A percentile compares a stretch with the other conserved stretches of the same genome.
These are phyloP conservation scores for Sceloporus undulatus DNA, from an alignment of 2,113 vertebrate genomes.

Conservation along the genomic window DNA sequence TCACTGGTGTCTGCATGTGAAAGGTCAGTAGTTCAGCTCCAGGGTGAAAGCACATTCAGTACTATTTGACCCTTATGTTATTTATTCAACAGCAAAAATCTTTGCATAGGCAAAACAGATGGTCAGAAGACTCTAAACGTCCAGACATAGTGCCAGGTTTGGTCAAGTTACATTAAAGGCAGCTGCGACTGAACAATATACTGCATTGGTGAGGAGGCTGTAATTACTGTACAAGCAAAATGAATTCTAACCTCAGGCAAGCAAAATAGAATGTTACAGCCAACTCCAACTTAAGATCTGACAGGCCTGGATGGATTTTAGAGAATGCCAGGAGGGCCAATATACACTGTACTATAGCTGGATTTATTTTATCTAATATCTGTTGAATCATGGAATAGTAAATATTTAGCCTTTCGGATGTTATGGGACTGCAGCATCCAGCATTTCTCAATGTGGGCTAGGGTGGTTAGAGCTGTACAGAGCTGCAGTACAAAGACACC, in stretches of 20 bases:
- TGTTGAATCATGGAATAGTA: too few species aligned
- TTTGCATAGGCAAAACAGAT: neutral
- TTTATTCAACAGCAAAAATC: neutral
- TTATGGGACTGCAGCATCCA: too few species aligned
- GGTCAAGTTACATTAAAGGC: neutral
- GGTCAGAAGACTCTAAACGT: neutral
- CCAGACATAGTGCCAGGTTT: neutral
- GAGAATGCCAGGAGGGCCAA: neutral
- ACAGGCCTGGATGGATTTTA: neutral
- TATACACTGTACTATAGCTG: neutral
- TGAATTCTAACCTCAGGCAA: neutral
- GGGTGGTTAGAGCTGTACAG: too few species aligned
- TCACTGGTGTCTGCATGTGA: neutral
- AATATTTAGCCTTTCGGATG: too few species aligned
- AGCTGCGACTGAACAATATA: neutral
- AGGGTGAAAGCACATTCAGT: neutral
- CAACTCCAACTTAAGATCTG: conserved; percentile 3
- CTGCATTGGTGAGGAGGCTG: neutral
- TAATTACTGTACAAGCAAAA: neutral
- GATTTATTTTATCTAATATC: neutral
- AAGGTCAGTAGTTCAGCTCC: neutral
- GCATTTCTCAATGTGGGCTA: too few species aligned
- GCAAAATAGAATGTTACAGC: neutral
- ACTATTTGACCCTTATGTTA: neutral
- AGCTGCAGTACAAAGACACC: too few species aligned